Percentiles rank a stretch among this genome's conserved stretches.
These are phyloP conservation scores for Drosophila rellima DNA, from an alignment of 2,888 invertebrate species.

Conservation along the genomic window DNA sequence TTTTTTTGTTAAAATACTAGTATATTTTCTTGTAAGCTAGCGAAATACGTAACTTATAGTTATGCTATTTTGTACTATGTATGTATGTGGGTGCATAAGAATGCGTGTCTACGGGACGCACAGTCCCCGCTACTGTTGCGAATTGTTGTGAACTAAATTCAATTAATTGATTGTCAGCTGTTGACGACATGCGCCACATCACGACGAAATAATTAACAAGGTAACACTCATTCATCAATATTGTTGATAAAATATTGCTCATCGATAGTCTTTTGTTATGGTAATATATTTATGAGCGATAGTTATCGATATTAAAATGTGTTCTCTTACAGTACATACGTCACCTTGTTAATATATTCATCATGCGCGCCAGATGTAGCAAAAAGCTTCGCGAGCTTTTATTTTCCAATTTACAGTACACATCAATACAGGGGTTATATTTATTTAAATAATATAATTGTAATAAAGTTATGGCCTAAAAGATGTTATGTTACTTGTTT, in stretches of 20 bases:
- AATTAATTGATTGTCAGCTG: conserved; percentile 42
- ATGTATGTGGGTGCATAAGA: conserved; percentile 27
- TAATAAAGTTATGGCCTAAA: conserved; percentile 1
- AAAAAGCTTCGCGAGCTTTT: conserved; percentile 27
- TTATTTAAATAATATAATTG: conserved; percentile 5
- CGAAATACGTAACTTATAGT: conserved; percentile 15
- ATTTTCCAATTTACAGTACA: background rate
- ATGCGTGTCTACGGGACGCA: conserved; percentile 17
- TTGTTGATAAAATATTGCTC: background rate
- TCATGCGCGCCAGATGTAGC: background rate
- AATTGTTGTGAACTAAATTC: conserved; percentile 35
- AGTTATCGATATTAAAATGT: no score
- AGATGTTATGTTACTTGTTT: background rate
- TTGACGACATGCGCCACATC: conserved; percentile 1
- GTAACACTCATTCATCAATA: background rate
- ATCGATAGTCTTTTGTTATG: background rate
- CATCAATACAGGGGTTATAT: background rate
- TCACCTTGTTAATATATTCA: background rate
- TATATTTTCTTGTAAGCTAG: conserved; percentile 3
- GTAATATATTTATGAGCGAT: background rate
- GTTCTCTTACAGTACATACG: background rate
- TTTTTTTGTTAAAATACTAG: background rate
- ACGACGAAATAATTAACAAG: background rate
- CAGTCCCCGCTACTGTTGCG: conserved; percentile 27
- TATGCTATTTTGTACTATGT: conserved; percentile 42